Base-by-base conservation (phyloP, 2,888 invertebrate genomes). In the Tenthredo distinguenda region DNA sequence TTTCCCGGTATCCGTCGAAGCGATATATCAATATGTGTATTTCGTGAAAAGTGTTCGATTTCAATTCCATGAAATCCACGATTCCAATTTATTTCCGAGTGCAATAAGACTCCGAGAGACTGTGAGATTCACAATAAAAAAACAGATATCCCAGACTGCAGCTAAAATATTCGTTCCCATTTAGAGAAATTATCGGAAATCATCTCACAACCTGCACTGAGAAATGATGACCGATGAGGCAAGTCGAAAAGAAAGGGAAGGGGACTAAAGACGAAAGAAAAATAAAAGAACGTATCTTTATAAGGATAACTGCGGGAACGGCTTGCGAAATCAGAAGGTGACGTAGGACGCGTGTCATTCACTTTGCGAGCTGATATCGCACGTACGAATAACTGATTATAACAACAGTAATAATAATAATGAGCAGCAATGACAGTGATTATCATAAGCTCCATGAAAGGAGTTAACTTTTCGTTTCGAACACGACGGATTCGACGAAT, bases 291-390 rank as follows among this genome's bases (percentile, higher is more conserved):
- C 21, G 12, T 74, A 74, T 74, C 72, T 74, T 74, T 74, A 74
- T 74, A 74, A 74, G 72, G 72, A 74, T 74, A 74, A 74, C 72
- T 21, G 40, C 72, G n/a, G 43, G 43, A 12, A 43, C 43, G n/a
- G 43, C 21, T 74, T 74, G 72, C 72, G 37, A 74, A 74, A 74
- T n/a, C 43, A 43, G 72, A 43, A 43, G 26, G 72, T 74, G 72
- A 74, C 72, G 72, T 74, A 74, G 72, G 10, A 40, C 72, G 72
- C 43, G 40, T 74, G 72, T 74, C 72, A 74, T 74, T 74, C 72
- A 74, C 43, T 74, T 74, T 26, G n/a, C 62, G 12, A n/a, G 5
- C 40, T 74, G 72, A 74, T 74, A 74, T 74, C 72, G n/a, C 72
- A 37, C 34, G 34, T 15, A 18, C 34, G 3, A 34, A 18, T 74